A percentile compares a stretch with the other conserved stretches of the same genome.
phyloP scores from a whole-genome alignment of 2,888 invertebrate genomes.

The Unio pictorum region DNA sequence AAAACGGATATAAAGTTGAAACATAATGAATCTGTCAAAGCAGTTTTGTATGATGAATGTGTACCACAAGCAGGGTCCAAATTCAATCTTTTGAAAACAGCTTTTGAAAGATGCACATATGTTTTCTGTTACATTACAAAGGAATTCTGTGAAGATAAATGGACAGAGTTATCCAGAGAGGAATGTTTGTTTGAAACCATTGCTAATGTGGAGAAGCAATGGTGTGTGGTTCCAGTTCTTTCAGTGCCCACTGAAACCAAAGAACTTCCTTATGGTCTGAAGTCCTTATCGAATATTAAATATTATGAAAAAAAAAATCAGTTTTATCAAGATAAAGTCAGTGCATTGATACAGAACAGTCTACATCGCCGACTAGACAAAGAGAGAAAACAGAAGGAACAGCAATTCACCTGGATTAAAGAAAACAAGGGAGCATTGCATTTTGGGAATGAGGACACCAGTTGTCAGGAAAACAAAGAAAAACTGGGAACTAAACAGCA shows the following conservation, averaged over 20 bases:
- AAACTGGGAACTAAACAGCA: no score
- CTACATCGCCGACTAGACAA: no score
- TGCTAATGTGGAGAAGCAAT: slow-evolving; percentile 43
- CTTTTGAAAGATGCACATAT: slow-evolving; percentile 53
- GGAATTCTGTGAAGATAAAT: slow-evolving; percentile 47
- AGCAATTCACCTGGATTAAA: no score
- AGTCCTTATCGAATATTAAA: no score
- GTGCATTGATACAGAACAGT: no score
- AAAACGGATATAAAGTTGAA: slow-evolving; percentile 22
- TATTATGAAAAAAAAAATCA: no score
- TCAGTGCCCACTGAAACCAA: slow-evolving; percentile 18
- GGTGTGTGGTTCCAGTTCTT: slow-evolving; percentile 61
- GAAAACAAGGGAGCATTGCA: no score
- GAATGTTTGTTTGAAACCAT: slow-evolving; percentile 57
- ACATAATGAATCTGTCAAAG: slow-evolving; percentile 21
- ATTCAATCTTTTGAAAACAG: slow-evolving; percentile 31
- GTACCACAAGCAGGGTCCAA: slow-evolving; percentile 17
- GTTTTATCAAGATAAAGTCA: no score
- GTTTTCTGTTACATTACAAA: slow-evolving; percentile 54
- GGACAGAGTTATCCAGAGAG: slow-evolving; percentile 53
- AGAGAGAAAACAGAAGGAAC: no score
- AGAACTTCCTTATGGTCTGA: slow-evolving; percentile 42
- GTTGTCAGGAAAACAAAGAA: no score
- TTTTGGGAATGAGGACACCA: no score
- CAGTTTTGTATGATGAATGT: slow-evolving; percentile 47